phyloP scores from a whole-genome alignment of 2,797 vertebrate species.

The Enteromius viviparus region DNA sequence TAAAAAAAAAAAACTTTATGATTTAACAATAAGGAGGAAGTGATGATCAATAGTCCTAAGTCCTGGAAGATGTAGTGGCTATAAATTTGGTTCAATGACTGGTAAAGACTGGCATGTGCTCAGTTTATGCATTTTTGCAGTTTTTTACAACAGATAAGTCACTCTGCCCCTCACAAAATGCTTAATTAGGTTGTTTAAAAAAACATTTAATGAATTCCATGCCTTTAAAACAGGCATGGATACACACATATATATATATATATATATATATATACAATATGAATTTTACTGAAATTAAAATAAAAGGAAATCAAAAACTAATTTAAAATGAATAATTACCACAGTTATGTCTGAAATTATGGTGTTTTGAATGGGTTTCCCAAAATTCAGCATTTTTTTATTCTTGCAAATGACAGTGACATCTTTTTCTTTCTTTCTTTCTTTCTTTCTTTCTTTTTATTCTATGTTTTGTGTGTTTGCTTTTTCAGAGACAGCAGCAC shows the following conservation, averaged over 20 bases:
- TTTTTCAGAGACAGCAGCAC: slow-evolving; percentile 34
- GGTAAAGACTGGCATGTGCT: background rate
- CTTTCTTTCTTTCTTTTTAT: background rate
- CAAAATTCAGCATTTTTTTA: background rate
- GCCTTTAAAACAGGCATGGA: too few species aligned
- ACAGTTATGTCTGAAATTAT: background rate
- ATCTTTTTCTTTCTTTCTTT: background rate
- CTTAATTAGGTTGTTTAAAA: background rate
- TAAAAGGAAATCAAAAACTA: background rate
- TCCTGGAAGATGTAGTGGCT: background rate
- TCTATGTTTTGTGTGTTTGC: slow-evolving; percentile 44
- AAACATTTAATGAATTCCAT: background rate
- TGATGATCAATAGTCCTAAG: background rate
- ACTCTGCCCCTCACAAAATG: background rate
- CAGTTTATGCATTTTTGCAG: background rate
- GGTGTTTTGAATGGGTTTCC: background rate
- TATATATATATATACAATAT: background rate
- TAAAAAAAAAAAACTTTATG: background rate
- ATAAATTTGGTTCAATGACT: background rate
- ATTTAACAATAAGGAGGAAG: background rate
- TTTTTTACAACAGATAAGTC: background rate
- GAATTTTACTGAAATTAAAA: background rate
- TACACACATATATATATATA: too few species aligned
- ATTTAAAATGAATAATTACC: background rate
- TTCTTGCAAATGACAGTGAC: background rate